Percentiles rank a stretch among this genome's conserved stretches.
These are phyloP conservation scores for Chloroclystis v-ata DNA, from an alignment of 2,888 invertebrate genomes.

Conservation along the genomic window DNA sequence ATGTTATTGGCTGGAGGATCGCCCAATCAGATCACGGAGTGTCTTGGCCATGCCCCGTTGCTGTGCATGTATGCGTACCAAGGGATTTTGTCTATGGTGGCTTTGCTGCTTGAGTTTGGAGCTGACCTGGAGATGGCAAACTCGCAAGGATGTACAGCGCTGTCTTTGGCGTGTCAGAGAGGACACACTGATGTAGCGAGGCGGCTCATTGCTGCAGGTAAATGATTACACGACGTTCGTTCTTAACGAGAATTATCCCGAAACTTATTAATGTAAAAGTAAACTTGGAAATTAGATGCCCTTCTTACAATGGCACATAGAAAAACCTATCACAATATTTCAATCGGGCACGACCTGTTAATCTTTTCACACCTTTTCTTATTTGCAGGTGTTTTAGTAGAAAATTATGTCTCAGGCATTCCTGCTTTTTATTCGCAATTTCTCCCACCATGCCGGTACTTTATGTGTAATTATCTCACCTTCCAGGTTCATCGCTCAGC, in stretches of 20 bases:
- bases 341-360: too few species aligned
- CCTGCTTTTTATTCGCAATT: too few species aligned
- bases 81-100: conserved; percentile 95
- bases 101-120: conserved; percentile 88
- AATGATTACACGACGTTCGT: conserved; percentile 21
- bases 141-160: conserved; percentile 91
- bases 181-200: conserved; percentile 93
- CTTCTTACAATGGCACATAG: too few species aligned
- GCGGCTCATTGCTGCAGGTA: conserved; percentile 83
- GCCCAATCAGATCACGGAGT: conserved; percentile 89
- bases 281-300: too few species aligned
- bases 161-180: conserved; percentile 90
- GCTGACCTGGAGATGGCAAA: conserved; percentile 92
- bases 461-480: too few species aligned
- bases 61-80: conserved; percentile 93
- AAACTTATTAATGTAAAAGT: too few species aligned
- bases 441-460: too few species aligned
- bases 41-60: conserved; percentile 88
- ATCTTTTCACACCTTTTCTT: too few species aligned
- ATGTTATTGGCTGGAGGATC: conserved; percentile 93
- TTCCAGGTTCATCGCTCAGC: conserved; percentile 84
- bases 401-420: too few species aligned
- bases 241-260: background rate
- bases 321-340: too few species aligned
- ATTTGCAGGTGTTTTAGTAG: too few species aligned